A percentile compares a stretch with the other conserved stretches of the same genome.
These are phyloP conservation scores for Rattus rattus DNA, from an alignment of 2,113 vertebrate species.

Conservation along the genomic window DNA sequence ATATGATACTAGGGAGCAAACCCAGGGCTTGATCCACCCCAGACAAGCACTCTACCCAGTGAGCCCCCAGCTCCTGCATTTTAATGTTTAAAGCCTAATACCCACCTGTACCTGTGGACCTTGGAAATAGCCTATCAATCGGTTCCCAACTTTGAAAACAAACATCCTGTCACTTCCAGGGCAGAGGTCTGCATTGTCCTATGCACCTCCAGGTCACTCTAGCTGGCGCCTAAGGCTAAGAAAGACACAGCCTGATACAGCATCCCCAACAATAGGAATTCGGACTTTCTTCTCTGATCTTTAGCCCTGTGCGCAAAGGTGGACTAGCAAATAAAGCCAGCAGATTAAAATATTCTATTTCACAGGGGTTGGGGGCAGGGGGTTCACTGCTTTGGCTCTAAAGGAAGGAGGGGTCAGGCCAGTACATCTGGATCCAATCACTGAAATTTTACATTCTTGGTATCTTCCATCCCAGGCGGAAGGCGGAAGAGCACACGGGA, in stretches of 20 bases:
- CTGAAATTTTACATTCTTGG: slow-evolving; percentile 47
- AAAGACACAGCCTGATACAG: neutral
- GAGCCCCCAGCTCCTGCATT: neutral
- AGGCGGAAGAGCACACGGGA: slow-evolving; percentile 19
- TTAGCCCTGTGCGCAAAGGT: neutral
- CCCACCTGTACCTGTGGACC: neutral
- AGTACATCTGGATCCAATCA: slow-evolving; percentile 74
- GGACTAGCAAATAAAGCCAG: slow-evolving; percentile 37
- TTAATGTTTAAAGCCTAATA: slow-evolving; percentile 47
- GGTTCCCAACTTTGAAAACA: neutral
- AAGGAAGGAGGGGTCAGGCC: neutral
- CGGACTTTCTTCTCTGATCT: slow-evolving; percentile 19
- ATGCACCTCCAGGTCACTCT: neutral
- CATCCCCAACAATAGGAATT: neutral
- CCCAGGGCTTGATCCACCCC: neutral
- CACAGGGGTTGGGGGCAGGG: neutral
- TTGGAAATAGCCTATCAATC: neutral
- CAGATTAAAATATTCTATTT: slow-evolving; percentile 68
- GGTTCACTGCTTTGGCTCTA: neutral
- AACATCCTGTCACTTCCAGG: neutral
- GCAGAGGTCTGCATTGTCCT: neutral
- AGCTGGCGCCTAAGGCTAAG: neutral
- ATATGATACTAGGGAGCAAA: neutral
- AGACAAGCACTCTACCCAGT: neutral
- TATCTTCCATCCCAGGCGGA: slow-evolving; percentile 47